phyloP scores from a whole-genome alignment of 2,888 invertebrate species.

The Conomelus anceps region DNA sequence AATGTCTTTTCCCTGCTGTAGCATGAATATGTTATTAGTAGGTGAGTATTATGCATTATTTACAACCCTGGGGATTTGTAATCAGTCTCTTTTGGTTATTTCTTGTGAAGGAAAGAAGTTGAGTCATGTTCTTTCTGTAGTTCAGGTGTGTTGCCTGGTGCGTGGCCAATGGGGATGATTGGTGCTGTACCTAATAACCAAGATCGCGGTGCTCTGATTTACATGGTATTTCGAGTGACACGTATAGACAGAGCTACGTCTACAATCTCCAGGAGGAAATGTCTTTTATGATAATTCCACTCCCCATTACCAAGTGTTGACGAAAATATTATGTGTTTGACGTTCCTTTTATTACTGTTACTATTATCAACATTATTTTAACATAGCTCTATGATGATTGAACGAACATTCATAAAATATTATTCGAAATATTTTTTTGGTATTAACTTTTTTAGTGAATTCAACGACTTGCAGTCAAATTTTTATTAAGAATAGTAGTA shows the following conservation, averaged over 20 bases:
- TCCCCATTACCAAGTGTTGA: no score
- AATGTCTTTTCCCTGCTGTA: neutral
- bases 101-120: neutral
- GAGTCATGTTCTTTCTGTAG: neutral
- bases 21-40: slow-evolving; percentile 10
- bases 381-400: no score
- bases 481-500: no score
- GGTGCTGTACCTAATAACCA: neutral
- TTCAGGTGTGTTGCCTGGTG: neutral
- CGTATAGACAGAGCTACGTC: neutral
- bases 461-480: no score
- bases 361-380: no score
- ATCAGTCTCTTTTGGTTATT: neutral
- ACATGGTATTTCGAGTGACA: neutral
- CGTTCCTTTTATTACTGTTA: no score
- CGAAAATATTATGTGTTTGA: no score
- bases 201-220: neutral
- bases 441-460: no score
- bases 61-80: slow-evolving; percentile 1
- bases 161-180: neutral
- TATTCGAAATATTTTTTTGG: no score
- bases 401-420: no score
- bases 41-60: slow-evolving; percentile 5
- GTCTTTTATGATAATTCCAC: neutral
- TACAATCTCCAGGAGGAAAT: neutral